Evolutionary conservation across 2,888 invertebrate genomes (phyloP), one percentile per base, ranked within the genome.

Genomic region (Agrotis ipsilon): DNA sequence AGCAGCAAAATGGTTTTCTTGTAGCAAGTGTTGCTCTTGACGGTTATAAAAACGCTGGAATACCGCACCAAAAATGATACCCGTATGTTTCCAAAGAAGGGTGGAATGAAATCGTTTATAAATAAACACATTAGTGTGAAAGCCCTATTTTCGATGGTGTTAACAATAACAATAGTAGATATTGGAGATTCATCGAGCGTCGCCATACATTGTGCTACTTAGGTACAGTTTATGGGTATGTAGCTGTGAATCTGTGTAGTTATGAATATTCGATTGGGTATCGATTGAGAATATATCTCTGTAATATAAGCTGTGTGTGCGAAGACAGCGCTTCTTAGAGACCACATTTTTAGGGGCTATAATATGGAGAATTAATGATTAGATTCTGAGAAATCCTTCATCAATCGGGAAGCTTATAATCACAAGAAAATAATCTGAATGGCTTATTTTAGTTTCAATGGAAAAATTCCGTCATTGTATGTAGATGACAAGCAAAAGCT

Each of bases 51-150:
- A 39, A 19, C 24, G 32, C 68, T n/a, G 45, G 73, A 61, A 32
- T 55, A 55, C 13, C 21, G 59, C 18, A 0, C 24, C 24, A n/a
- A 84, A 77, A 14, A 67, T n/a, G 16, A 39, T 14, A 1, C 39
- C 67, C 68, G 86, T 92, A 81, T 62, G 54, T 90, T 85, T 77
- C 3, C 69, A 61, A 66, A 61, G 71, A 76, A 73, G 86, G 83
- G 84, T 85, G 81, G 84, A 84, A 88, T 87, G 89, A 91, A 87
- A 89, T 88, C 88, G 89, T 88, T 89, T 89, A 89, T 89, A 88
- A 89, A 89, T 90, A 93, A 94, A 92, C 93, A 93, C 94, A 94
- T 94, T 94, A 94, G 92, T 87, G 89, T 90, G 87, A 92, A 93
- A 93, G 94, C 94, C 92, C 91, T 92, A 92, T 83, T 92, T 39